Evolutionary conservation across 1,140 invertebrate genomes (phyloP).

Genomic region (Babylonia areolata): DNA sequence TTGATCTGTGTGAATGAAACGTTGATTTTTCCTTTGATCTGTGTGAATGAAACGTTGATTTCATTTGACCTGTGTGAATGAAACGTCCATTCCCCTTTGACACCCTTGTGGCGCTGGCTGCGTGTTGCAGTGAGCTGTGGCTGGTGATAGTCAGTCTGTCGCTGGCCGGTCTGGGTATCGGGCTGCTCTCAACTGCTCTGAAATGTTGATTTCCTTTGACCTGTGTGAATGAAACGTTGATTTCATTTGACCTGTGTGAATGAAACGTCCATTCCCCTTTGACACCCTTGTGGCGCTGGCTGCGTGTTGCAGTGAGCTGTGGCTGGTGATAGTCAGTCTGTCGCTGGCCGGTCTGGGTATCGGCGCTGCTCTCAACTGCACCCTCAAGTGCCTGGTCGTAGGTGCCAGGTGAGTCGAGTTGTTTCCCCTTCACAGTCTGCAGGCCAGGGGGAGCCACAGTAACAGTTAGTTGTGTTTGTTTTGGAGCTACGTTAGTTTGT

Average conservation of each 20-base stretch:
- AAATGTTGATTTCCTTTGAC: too few species aligned
- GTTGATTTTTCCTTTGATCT: too few species aligned
- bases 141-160: conserved; percentile 50
- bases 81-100: background rate
- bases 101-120: background rate
- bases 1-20: background rate
- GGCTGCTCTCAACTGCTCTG: background rate
- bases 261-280: background rate
- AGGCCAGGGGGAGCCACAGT: too few species aligned
- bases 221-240: too few species aligned
- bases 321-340: conserved; percentile 51
- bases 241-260: too few species aligned
- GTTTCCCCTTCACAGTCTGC: too few species aligned
- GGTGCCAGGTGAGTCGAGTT: conserved; percentile 56
- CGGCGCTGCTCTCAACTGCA: conserved; percentile 57
- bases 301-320: conserved; percentile 51
- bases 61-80: too few species aligned
- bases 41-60: background rate
- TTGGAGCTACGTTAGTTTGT: too few species aligned
- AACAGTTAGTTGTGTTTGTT: too few species aligned
- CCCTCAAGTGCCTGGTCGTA: conserved; percentile 56
- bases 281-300: too few species aligned
- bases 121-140: conserved; percentile 52
- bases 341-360: conserved; percentile 52
- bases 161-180: conserved; percentile 42